Conservation (phyloP, 1,140 invertebrate species). For the Carposina sasakii region DNA sequence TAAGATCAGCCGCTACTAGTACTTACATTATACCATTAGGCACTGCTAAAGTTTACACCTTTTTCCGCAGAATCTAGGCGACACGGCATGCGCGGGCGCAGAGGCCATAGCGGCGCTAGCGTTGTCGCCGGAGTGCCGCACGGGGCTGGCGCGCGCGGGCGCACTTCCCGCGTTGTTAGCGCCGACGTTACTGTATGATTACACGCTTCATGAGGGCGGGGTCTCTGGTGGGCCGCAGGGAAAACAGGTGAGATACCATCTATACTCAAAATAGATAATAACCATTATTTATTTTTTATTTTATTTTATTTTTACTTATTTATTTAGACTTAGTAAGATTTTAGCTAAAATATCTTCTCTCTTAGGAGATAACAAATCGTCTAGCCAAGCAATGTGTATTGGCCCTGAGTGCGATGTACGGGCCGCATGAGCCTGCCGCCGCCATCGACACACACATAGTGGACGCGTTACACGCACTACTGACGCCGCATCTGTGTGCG, state of each 20-base stretch:
- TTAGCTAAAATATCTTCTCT: constrained; percentile 10
- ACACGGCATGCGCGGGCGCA: constrained; percentile 78
- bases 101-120: constrained; percentile 89
- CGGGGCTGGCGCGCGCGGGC: constrained; percentile 91
- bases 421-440: constrained; percentile 75
- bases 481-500: constrained; percentile 92
- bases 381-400: constrained; percentile 91
- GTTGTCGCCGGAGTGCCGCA: constrained; percentile 88
- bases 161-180: constrained; percentile 94
- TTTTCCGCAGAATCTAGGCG: constrained; percentile 41
- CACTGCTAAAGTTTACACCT: too few relatives aligned
- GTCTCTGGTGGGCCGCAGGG: constrained; percentile 86
- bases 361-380: constrained; percentile 91
- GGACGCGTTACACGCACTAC: constrained; percentile 76
- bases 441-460: constrained; percentile 76
- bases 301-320: too few relatives aligned
- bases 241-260: constrained; percentile 80
- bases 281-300: too few relatives aligned
- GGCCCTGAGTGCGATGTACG: constrained; percentile 83
- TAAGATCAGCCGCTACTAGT: too few relatives aligned
- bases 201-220: constrained; percentile 97
- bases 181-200: constrained; percentile 97
- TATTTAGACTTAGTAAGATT: too few relatives aligned
- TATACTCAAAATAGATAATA: too few relatives aligned
- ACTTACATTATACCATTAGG: too few relatives aligned